Evolutionary conservation across 2,888 invertebrate genomes (phyloP), one percentile per base, ranked within the genome.

Genomic region (Ochlodes sylvanus): DNA sequence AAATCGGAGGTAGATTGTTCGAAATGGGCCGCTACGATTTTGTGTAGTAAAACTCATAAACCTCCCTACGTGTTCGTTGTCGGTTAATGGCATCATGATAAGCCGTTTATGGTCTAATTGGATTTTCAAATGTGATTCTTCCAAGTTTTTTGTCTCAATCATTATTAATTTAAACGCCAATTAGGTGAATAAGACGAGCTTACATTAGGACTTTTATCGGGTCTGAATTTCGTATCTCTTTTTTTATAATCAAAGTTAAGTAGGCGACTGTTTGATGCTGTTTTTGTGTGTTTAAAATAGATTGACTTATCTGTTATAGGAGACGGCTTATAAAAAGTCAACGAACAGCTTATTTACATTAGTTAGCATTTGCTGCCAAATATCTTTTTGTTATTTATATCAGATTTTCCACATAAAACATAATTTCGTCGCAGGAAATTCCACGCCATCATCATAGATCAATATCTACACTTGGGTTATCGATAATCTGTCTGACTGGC

Each of bases 31-130:
- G 81, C 85, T 83, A 85, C 88, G 86, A 92, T 92, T 92, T 91
- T 84, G 83, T 88, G 87, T 88, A 89, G 89, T 91, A 86, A 90
- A 92, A 86, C 88, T 88, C 89, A 91, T 92, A 92, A 92, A 92
- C 91, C 91, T 86, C 91, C 90, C 90, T 84, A 84, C 79, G 83
- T 82, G 88, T 86, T 80, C 80, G 79, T 78, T 85, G 87, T 86
- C 84, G 79, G 87, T 86, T 92, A 92, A 92, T 90, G 83, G 85
- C 81, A 84, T 83, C 86, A 85, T 87, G 90, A 90, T 91, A 90
- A 90, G 86, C 75, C 78, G 77, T 90, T 92, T 92, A 91, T 89
- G 85, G 82, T 84, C 86, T 90, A 90, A 91, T 91, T 90, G 87
- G 87, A 80, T 77, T 82, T 79, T 85, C 79, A 81, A 85, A 85